A percentile compares a stretch with the other conserved stretches of the same genome.
These are phyloP conservation scores for Cephalopholis sonnerati DNA, from an alignment of 2,113 vertebrate species.

Conservation along the genomic window DNA sequence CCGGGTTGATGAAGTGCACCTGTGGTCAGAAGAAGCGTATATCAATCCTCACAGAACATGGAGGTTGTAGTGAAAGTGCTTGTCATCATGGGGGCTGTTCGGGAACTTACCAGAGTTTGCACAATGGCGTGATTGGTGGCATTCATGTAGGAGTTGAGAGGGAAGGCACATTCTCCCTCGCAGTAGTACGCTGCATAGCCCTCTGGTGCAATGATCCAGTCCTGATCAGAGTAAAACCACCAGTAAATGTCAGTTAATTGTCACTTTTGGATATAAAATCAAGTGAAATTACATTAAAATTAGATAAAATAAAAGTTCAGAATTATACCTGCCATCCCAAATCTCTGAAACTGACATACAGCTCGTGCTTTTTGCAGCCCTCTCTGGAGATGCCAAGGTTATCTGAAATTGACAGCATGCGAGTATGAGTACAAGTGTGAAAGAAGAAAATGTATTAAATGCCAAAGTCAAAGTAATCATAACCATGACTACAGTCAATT, in stretches of 20 bases:
- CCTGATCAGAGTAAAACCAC: slow-evolving; percentile 79
- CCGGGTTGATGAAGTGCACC: slow-evolving; percentile 99
- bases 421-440: slow-evolving; percentile 6
- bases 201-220: slow-evolving; percentile 98
- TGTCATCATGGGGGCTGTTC: slow-evolving; percentile 1
- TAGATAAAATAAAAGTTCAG: neutral
- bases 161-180: slow-evolving; percentile 97
- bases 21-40: slow-evolving; percentile 64
- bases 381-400: slow-evolving; percentile 92
- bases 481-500: neutral
- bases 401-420: slow-evolving; percentile 79
- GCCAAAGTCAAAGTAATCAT: neutral
- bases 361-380: slow-evolving; percentile 96
- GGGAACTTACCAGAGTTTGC: slow-evolving; percentile 94
- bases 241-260: neutral
- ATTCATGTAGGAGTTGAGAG: slow-evolving; percentile 98
- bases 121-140: slow-evolving; percentile 98
- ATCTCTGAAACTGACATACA: slow-evolving; percentile 98
- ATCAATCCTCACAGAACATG: slow-evolving; percentile 12
- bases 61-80: slow-evolving; percentile 7
- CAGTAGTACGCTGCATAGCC: slow-evolving; percentile 98
- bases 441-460: too few species aligned
- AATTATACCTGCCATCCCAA: slow-evolving; percentile 96
- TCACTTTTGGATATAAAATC: neutral
- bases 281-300: neutral